These are phyloP conservation scores for Drosophila nasuta DNA, from an alignment of 1,140 invertebrate species.

Conservation along the genomic window DNA sequence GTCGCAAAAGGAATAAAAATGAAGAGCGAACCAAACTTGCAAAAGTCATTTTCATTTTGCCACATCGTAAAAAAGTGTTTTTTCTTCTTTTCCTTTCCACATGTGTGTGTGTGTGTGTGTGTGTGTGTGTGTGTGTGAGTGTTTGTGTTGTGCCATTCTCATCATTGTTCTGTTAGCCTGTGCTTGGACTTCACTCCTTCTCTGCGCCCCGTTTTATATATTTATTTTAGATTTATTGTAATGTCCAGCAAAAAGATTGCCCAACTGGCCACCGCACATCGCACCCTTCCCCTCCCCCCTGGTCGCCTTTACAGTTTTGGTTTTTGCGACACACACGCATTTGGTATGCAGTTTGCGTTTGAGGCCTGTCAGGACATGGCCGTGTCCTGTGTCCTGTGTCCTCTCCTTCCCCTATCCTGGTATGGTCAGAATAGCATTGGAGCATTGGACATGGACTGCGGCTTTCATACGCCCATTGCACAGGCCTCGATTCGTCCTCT, in stretches of 20 bases:
- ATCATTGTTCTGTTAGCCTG: conserved; percentile 33
- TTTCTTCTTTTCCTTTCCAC: neutral
- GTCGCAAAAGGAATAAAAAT: conserved; percentile 67
- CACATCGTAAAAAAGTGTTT: conserved; percentile 57
- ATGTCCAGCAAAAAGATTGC: conserved; percentile 79
- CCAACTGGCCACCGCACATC: conserved; percentile 45
- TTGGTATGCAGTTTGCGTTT: conserved; percentile 82
- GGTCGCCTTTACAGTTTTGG: conserved; percentile 25
- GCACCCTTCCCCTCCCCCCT: conserved; percentile 3
- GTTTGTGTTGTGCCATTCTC: conserved; percentile 38
- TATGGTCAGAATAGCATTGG: conserved; percentile 9
- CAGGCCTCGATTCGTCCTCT: conserved; percentile 37
- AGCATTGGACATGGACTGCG: conserved; percentile 46
- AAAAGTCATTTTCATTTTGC: conserved; percentile 78
- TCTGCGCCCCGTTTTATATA: conserved; percentile 58
- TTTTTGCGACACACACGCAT: conserved; percentile 79
- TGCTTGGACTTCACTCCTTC: conserved; percentile 12
- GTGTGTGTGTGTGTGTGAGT: conserved; percentile 23
- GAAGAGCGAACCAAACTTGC: conserved; percentile 43
- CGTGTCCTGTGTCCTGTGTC: neutral
- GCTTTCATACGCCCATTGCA: conserved; percentile 79
- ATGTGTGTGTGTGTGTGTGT: neutral
- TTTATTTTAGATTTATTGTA: conserved; percentile 84
- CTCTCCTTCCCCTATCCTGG: neutral
- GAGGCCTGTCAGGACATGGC: conserved; percentile 73